These are phyloP conservation scores for Pseudomyrmex concolor DNA, from an alignment of 1,140 invertebrate species.

Conservation along the genomic window DNA sequence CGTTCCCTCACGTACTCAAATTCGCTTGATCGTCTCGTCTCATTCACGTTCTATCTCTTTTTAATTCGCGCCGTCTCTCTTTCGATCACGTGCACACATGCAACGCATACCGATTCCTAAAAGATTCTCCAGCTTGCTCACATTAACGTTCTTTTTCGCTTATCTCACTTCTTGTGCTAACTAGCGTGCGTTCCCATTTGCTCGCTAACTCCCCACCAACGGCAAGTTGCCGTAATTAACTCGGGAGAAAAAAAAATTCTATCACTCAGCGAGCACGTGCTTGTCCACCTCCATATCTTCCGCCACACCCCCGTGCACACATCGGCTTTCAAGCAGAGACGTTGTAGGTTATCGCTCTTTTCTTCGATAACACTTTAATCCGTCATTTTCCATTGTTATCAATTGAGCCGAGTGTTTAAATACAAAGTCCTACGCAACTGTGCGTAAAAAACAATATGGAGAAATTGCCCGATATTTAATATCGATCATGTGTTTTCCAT, in stretches of 20 bases:
- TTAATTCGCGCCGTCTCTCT: not conserved
- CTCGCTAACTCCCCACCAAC: constrained; percentile 41
- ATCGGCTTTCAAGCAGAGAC: not conserved
- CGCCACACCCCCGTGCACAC: not conserved
- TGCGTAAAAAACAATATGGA: not conserved
- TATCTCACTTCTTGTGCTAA: constrained; percentile 9
- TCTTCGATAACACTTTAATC: not conserved
- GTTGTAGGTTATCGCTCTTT: constrained; percentile 28
- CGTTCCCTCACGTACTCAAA: not conserved
- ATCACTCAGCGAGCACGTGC: constrained; percentile 79
- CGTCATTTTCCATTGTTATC: not conserved
- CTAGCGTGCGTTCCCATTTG: constrained; percentile 29
- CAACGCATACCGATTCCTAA: constrained; percentile 11
- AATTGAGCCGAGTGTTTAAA: not conserved
- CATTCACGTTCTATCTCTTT: not conserved
- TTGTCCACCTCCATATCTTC: constrained; percentile 33
- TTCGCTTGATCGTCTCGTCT: not conserved
- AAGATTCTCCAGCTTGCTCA: constrained; percentile 17
- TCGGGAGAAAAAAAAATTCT: constrained; percentile 65
- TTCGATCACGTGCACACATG: constrained; percentile 40
- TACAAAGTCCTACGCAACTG: not conserved
- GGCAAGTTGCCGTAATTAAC: constrained; percentile 61
- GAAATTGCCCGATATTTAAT: not conserved
- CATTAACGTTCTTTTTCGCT: not conserved
- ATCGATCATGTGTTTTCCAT: no score